phyloP scores from a whole-genome alignment of 2,797 vertebrate genomes.

The Trematomus bernacchii region DNA sequence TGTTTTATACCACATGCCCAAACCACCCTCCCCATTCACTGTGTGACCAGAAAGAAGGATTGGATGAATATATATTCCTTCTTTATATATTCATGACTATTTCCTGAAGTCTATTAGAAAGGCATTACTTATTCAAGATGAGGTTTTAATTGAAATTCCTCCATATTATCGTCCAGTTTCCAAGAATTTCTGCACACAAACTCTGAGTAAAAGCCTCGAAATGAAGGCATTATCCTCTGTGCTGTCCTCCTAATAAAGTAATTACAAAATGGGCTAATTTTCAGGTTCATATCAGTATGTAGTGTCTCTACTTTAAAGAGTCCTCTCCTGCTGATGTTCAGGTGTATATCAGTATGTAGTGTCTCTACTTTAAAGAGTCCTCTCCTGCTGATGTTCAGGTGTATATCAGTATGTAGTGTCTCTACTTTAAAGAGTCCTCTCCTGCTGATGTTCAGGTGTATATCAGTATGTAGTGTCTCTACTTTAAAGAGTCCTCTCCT shows the following conservation, averaged over 20 bases:
- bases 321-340: too few relatives aligned
- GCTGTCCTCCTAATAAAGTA: constrained; percentile 45
- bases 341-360: too few relatives aligned
- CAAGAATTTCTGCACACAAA: constrained; percentile 2
- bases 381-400: too few relatives aligned
- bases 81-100: constrained; percentile 71
- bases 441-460: too few relatives aligned
- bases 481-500: too few relatives aligned
- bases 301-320: too few relatives aligned
- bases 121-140: constrained; percentile 70
- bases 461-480: too few relatives aligned
- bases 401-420: too few relatives aligned
- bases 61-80: constrained; percentile 53
- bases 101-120: constrained; percentile 69
- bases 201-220: constrained; percentile 31
- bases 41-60: constrained; percentile 33
- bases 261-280: constrained; percentile 7
- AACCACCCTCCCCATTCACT: constrained; percentile 3
- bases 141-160: constrained; percentile 59
- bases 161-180: constrained; percentile 6
- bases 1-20: background rate
- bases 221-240: constrained; percentile 32
- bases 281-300: too few relatives aligned
- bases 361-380: too few relatives aligned
- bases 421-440: too few relatives aligned